phyloP scores from a whole-genome alignment of 2,888 invertebrate genomes.

The Ormia ochracea region DNA sequence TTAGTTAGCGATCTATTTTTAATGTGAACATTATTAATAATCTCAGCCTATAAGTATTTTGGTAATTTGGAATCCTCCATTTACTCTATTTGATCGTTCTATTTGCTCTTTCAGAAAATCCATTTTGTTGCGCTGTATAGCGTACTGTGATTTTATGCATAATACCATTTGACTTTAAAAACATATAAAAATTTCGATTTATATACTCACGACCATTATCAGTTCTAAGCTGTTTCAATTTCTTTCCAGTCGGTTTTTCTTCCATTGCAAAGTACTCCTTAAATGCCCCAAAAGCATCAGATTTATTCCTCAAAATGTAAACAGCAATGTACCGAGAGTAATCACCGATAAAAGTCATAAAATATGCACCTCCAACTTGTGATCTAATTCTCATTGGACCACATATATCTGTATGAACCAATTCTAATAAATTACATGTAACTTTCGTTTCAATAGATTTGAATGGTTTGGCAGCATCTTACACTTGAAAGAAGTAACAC shows the following conservation, averaged over 20 bases:
- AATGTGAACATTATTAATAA: too few relatives aligned
- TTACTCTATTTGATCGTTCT: too few relatives aligned
- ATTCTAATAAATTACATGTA: not conserved
- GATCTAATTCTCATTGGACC: not conserved
- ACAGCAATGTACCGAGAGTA: slow-evolving; percentile 4
- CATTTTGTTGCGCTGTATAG: too few relatives aligned
- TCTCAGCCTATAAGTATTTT: too few relatives aligned
- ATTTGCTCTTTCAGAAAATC: not conserved
- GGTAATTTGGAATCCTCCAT: too few relatives aligned
- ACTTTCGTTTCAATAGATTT: too few relatives aligned
- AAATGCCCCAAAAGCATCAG: slow-evolving; percentile 31
- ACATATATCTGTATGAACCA: not conserved
- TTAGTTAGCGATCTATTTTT: too few relatives aligned
- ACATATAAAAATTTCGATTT: slow-evolving; percentile 27
- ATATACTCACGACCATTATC: slow-evolving; percentile 18
- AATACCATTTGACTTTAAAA: too few relatives aligned
- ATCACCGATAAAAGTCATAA: slow-evolving; percentile 24
- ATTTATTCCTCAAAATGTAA: slow-evolving; percentile 13
- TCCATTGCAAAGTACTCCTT: slow-evolving; percentile 9
- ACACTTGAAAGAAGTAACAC: too few relatives aligned
- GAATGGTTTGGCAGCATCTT: too few relatives aligned
- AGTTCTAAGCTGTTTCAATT: not conserved
- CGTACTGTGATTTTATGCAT: too few relatives aligned
- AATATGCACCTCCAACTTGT: slow-evolving; percentile 4
- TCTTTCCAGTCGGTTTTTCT: slow-evolving; percentile 3